Conservation (phyloP, 2,888 invertebrate genomes). For the Hydropsyche betteni region DNA sequence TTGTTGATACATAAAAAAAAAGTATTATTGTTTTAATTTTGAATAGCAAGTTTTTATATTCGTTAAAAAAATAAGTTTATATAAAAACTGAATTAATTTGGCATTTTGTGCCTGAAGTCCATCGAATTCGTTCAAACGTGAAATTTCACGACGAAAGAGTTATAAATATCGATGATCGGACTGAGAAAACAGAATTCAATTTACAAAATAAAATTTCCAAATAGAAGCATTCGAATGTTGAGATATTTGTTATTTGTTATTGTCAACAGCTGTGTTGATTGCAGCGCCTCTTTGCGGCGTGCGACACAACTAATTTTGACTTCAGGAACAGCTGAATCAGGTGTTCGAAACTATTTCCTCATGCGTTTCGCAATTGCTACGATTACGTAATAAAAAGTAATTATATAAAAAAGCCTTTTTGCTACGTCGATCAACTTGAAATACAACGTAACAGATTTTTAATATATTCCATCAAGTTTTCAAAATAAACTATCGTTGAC, state of each 20-base stretch:
- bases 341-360: not conserved
- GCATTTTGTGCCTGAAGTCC: too few relatives aligned
- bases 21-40: too few relatives aligned
- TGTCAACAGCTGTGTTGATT: constrained; percentile 29
- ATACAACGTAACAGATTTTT: too few relatives aligned
- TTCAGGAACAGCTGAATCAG: constrained; percentile 22
- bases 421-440: not conserved
- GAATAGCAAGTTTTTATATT: too few relatives aligned
- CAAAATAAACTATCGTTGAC: too few relatives aligned
- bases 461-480: too few relatives aligned
- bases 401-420: not conserved
- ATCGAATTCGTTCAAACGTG: too few relatives aligned
- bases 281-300: not conserved
- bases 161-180: too few relatives aligned
- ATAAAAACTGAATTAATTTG: too few relatives aligned
- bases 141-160: too few relatives aligned
- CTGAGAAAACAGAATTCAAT: not conserved
- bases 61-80: too few relatives aligned
- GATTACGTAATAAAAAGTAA: not conserved
- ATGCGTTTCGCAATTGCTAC: not conserved
- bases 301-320: not conserved
- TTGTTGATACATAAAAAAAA: too few relatives aligned
- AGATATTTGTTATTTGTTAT: constrained; percentile 27
- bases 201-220: not conserved
- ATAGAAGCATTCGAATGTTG: not conserved